These are phyloP conservation scores for Spicauda simplicius DNA, from an alignment of 2,888 invertebrate genomes.

Conservation along the genomic window DNA sequence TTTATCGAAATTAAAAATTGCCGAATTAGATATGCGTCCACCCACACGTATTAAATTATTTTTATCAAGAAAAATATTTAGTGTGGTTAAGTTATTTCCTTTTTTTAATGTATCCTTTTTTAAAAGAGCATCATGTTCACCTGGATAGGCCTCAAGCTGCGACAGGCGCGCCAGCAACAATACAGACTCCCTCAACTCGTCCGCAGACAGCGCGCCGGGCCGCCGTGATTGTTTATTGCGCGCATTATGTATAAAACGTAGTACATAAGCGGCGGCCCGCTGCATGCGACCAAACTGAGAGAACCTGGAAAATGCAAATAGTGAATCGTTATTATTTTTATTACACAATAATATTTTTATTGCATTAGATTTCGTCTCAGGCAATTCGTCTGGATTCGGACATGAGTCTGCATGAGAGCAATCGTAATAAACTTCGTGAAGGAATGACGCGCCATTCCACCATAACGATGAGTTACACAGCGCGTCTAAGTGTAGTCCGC, in stretches of 20 bases:
- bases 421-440: background rate
- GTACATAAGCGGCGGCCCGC: slow-evolving; percentile 28
- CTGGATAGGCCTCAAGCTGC: background rate
- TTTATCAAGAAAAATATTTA: no score
- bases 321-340: no score
- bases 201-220: slow-evolving; percentile 14
- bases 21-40: background rate
- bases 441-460: slow-evolving; percentile 6
- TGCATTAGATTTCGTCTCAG: no score
- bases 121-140: no score
- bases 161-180: background rate
- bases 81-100: no score
- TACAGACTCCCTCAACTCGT: background rate
- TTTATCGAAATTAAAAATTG: slow-evolving; percentile 37
- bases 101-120: no score
- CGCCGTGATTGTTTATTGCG: background rate
- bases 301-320: no score
- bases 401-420: no score
- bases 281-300: slow-evolving; percentile 34
- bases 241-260: no score
- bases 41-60: no score
- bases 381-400: no score
- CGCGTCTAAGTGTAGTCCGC: slow-evolving; percentile 13
- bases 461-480: background rate
- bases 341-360: no score